Percentiles rank a stretch among this genome's conserved stretches.
Evolutionary conservation across 2,888 invertebrate species (phyloP).

Genomic region (Sipha maydis): DNA sequence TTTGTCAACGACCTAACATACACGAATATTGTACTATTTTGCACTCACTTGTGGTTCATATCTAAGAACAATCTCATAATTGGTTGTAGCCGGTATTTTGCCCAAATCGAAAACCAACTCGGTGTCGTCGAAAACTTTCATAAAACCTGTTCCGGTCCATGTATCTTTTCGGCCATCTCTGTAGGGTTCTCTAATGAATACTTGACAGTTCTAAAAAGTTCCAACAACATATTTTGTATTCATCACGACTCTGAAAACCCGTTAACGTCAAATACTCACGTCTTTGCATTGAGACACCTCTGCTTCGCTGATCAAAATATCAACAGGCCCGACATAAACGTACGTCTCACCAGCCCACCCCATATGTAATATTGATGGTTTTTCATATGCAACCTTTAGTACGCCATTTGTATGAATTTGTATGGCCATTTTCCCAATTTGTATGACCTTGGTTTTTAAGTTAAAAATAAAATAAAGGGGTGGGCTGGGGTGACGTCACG

Average conservation of each 20-base stretch:
- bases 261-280: constrained; percentile 68
- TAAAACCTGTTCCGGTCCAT: constrained; percentile 95
- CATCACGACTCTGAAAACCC: not conserved
- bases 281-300: constrained; percentile 77
- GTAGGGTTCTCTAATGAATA: constrained; percentile 83
- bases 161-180: constrained; percentile 80
- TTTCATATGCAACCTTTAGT: too few species aligned
- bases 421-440: too few species aligned
- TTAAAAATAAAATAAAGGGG: too few species aligned
- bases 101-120: constrained; percentile 84
- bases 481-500: too few species aligned
- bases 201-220: constrained; percentile 78
- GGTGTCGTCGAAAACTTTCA: constrained; percentile 86
- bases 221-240: not conserved
- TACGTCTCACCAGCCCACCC: too few species aligned
- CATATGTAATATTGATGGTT: too few species aligned
- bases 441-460: too few species aligned
- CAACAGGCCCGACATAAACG: constrained; percentile 86
- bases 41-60: constrained; percentile 80
- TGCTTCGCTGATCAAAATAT: constrained; percentile 90
- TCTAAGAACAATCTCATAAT: constrained; percentile 88
- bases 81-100: constrained; percentile 84
- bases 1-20: not conserved
- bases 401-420: too few species aligned
- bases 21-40: not conserved